These are phyloP conservation scores for Limanda limanda DNA, from an alignment of 2,113 vertebrate species.

Conservation along the genomic window DNA sequence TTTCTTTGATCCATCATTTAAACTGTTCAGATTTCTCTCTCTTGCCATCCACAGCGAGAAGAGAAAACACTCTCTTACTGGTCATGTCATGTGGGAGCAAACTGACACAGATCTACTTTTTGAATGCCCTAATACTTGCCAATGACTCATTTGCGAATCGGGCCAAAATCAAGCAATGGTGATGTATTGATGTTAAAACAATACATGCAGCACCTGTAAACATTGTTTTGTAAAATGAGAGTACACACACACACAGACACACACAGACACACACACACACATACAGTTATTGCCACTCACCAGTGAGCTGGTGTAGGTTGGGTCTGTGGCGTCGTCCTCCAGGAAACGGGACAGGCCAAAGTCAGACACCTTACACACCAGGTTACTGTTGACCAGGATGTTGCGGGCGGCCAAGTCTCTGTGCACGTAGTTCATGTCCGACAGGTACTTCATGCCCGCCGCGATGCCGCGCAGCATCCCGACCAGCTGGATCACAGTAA, in stretches of 20 bases:
- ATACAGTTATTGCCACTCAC: slow-evolving; percentile 74
- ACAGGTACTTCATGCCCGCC: slow-evolving; percentile 96
- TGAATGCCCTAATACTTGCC: background rate
- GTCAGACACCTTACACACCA: slow-evolving; percentile 98
- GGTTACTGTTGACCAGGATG: slow-evolving; percentile 97
- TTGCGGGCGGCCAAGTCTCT: slow-evolving; percentile 95
- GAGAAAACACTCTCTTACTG: background rate
- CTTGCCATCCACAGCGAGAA: background rate
- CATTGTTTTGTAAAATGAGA: slow-evolving; percentile 20
- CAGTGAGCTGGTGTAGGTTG: slow-evolving; percentile 97
- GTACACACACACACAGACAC: background rate
- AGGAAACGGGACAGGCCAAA: slow-evolving; percentile 96
- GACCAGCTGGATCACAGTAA: slow-evolving; percentile 97
- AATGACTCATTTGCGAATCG: slow-evolving; percentile 1
- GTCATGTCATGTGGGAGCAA: background rate
- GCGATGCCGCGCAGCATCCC: slow-evolving; percentile 97
- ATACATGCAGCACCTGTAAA: slow-evolving; percentile 38
- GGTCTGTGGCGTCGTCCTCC: slow-evolving; percentile 93
- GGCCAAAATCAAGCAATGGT: slow-evolving; percentile 2
- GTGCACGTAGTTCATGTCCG: slow-evolving; percentile 98
- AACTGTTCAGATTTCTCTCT: background rate
- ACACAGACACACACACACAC: slow-evolving; percentile 37
- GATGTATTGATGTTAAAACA: slow-evolving; percentile 37
- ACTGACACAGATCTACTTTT: slow-evolving; percentile 29
- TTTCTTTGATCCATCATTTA: background rate